A percentile compares a stretch with the other conserved stretches of the same genome.
Evolutionary conservation across 2,113 vertebrate genomes (phyloP).

Genomic region (Lagopus muta): DNA sequence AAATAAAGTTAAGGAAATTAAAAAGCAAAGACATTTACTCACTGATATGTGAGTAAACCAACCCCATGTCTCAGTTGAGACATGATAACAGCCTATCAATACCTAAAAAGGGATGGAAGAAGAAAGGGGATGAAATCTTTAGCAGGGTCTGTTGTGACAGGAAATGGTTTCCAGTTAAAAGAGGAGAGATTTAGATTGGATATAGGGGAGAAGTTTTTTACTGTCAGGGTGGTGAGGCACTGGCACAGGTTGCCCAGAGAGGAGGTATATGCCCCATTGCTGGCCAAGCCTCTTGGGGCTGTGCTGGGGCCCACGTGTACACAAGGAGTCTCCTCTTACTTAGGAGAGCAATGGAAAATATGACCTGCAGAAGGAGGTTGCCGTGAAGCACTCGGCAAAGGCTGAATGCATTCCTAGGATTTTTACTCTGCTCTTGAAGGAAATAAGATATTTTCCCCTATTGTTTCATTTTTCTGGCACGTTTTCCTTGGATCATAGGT

Average conservation of each 20-base stretch:
- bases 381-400: not conserved
- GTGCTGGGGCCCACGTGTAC: fast-evolving
- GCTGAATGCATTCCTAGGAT: conserved; percentile 22
- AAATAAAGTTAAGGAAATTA: not conserved
- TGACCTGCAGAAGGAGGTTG: not conserved
- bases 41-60: no score
- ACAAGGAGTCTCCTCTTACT: not conserved
- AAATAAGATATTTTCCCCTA: conserved; percentile 6
- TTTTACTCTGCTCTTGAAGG: conserved; percentile 29
- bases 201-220: no score
- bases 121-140: no score
- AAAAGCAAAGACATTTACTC: not conserved
- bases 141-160: no score
- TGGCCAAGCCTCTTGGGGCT: not conserved
- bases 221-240: no score
- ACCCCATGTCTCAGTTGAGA: no score
- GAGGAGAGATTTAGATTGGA: no score
- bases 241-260: no score
- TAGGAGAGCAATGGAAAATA: not conserved
- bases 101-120: no score
- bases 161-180: no score
- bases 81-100: no score
- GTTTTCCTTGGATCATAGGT: not conserved
- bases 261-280: no score
- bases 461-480: conserved; percentile 45